These are phyloP conservation scores for Notolepis coatsorum DNA, from an alignment of 2,797 vertebrate genomes.

Conservation along the genomic window DNA sequence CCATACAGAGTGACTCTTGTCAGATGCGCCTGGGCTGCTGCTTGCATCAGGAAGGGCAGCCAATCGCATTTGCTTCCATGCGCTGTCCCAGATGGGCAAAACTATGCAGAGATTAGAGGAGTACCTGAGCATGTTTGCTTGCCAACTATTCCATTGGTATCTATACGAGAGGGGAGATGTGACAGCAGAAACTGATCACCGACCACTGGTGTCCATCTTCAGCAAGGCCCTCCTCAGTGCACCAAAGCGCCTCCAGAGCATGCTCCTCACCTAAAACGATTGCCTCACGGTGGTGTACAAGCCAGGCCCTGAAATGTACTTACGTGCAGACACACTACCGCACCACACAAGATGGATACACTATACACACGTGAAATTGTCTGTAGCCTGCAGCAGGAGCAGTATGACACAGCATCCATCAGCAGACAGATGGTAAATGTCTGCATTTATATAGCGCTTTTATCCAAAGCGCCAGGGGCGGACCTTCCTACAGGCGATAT, in stretches of 20 bases:
- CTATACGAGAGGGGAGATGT: background rate
- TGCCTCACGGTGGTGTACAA: conserved; percentile 18
- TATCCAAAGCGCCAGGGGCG: too few relatives aligned
- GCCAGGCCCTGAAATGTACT: conserved; percentile 8
- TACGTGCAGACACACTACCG: conserved; percentile 10
- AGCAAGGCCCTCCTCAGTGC: conserved; percentile 24
- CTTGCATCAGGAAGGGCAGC: too few relatives aligned
- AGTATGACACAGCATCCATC: background rate
- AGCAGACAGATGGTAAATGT: conserved; percentile 3
- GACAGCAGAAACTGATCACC: conserved; percentile 23
- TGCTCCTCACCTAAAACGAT: conserved; percentile 20
- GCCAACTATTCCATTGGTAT: conserved; percentile 8
- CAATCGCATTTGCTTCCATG: too few relatives aligned
- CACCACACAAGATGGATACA: background rate
- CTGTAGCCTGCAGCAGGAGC: background rate
- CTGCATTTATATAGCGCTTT: too few relatives aligned
- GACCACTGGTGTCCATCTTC: conserved; percentile 21
- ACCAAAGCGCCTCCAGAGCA: conserved; percentile 23
- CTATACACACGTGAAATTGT: background rate
- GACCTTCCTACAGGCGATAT: too few relatives aligned
- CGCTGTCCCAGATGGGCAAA: background rate
- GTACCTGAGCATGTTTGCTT: conserved; percentile 24
- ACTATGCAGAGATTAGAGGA: background rate
- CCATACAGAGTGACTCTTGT: too few relatives aligned
- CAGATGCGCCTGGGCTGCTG: too few relatives aligned